Evolutionary conservation across 2,888 invertebrate species (phyloP).

Genomic region (Cephonodes hylas): DNA sequence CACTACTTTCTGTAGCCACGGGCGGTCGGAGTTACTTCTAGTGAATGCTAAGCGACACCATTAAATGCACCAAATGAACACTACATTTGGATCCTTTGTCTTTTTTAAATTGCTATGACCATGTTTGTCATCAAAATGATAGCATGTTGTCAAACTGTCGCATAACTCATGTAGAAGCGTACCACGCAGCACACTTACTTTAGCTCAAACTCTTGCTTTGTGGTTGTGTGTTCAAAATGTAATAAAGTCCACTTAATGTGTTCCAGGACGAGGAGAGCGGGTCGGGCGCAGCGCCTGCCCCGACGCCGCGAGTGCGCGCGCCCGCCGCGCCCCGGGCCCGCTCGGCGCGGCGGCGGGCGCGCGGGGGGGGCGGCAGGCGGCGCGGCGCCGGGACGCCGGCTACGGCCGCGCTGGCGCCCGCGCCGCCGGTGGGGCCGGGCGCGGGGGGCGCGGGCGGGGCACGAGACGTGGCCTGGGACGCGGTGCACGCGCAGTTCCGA

Average conservation of each 20-base stretch:
- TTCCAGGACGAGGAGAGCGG: slow-evolving; percentile 40
- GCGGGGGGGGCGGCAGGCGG: slow-evolving; percentile 12
- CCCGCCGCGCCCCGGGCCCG: slow-evolving; percentile 18
- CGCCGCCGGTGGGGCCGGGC: slow-evolving; percentile 10
- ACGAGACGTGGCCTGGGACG: slow-evolving; percentile 60
- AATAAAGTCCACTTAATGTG: background rate
- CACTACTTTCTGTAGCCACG: no score
- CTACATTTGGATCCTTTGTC: no score
- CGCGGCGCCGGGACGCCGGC: slow-evolving; percentile 16
- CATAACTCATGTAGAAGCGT: no score
- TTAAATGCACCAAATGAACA: no score
- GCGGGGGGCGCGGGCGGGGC: slow-evolving; percentile 14
- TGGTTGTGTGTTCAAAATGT: background rate
- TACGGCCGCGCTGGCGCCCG: slow-evolving; percentile 18
- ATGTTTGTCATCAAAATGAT: no score
- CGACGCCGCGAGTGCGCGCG: background rate
- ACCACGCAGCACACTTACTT: no score
- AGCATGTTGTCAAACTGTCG: no score
- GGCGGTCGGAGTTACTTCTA: no score
- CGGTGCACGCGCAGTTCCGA: slow-evolving; percentile 65
- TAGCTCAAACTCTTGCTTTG: no score
- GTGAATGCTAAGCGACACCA: no score
- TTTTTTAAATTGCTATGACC: no score
- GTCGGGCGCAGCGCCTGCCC: slow-evolving; percentile 16
- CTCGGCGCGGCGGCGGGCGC: slow-evolving; percentile 15